Base-by-base conservation (phyloP, 2,888 invertebrate genomes). In the Notodonta dromedarius region DNA sequence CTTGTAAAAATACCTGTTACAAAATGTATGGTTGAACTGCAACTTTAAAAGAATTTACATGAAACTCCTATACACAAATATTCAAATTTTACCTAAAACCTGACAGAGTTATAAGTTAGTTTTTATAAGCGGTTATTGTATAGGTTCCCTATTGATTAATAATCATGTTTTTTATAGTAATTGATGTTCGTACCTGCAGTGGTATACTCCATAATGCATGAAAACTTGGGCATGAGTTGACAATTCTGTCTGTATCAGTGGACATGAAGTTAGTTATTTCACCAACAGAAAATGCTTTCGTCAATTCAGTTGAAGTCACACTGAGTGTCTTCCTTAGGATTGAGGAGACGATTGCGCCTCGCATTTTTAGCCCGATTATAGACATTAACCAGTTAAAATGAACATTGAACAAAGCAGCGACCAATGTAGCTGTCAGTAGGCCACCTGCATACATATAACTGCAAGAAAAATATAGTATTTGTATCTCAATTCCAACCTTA, bases 161-260 rank as follows among this genome's bases (percentile, higher is more conserved):
- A 2, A 24, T 24, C 24, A 24, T 35, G 35, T 35, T 35, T 35
- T 2, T 3, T 35, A 6, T 35, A 35, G 35, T 35, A 35, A 35
- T 35, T 35, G 4, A 35, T 35, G 5, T 7, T 35, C 48, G 62
- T 69, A 96, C 97, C 94, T 97, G 98, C 79, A 99, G 94, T 7
- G 99, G 99, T 82, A 99, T 97, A 88, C 98, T 99, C 99, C 99
- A 99, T 73, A 99, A 94, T 6, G 98, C 96, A 91, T 99, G 99
- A 85, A 99, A 99, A 89, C 98, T 98, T 4, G 98, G 96, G 88
- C 98, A 98, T 32, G 99, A 97, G 88, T 99, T 99, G 0, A 98
- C 97, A 72, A 99, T 97, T 73, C 99, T 95, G 85, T 99, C 98
- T 0, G 97, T 97, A 85, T 99, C 99, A 0, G 98, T 98, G 42